Percentiles rank a stretch among this genome's conserved stretches.
phyloP scores from a whole-genome alignment of 2,113 vertebrate genomes.

The Gymnarchus niloticus region DNA sequence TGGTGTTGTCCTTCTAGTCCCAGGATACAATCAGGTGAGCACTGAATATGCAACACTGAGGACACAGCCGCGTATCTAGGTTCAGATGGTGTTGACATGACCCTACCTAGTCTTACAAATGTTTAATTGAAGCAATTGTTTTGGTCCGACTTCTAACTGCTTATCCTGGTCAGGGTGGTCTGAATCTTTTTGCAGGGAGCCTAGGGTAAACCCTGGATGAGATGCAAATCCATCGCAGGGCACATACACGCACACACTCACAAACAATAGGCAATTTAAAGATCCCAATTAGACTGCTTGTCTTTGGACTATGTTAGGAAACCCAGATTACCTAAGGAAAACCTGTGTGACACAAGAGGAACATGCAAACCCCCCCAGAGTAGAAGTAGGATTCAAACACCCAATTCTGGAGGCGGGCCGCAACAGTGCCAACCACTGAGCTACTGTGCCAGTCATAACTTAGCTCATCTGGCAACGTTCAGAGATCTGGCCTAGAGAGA shows the following conservation, averaged over 20 bases:
- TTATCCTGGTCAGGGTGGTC: no score
- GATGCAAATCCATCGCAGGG: no score
- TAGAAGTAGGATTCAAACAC: background rate
- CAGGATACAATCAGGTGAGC: background rate
- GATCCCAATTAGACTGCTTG: no score
- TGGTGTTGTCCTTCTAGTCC: background rate
- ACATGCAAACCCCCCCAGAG: background rate
- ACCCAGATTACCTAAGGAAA: background rate
- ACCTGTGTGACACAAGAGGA: background rate
- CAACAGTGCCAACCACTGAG: background rate
- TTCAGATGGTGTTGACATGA: no score
- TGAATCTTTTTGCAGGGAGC: no score
- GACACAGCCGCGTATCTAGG: background rate
- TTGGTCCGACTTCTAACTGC: no score
- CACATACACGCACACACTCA: no score
- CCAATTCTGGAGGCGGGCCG: background rate
- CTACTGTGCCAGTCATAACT: background rate
- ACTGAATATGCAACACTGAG: background rate
- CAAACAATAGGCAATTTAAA: no score
- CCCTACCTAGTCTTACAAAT: no score
- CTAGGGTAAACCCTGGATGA: no score
- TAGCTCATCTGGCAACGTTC: background rate
- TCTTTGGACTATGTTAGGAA: no score
- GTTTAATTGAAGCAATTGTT: no score
- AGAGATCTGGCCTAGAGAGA: background rate